Conservation (phyloP, 2,888 invertebrate genomes). For the Neoaliturus tenellus region DNA sequence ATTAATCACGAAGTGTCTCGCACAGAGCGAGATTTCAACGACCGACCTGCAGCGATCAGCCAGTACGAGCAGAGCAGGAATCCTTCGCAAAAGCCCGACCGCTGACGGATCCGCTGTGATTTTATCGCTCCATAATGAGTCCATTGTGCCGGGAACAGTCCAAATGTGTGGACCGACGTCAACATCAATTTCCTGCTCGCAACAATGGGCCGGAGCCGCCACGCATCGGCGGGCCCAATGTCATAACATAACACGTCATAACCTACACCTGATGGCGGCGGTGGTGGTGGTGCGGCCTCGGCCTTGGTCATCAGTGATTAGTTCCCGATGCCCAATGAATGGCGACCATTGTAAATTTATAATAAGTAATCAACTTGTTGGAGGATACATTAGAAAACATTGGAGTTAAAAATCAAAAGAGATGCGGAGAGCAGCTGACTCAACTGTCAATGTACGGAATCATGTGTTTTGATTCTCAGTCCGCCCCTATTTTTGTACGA, state of each 20-base stretch:
- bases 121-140: not conserved
- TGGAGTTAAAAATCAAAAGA: too few species aligned
- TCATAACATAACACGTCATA: slow-evolving; percentile 31
- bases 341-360: too few species aligned
- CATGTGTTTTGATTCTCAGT: too few species aligned
- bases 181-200: slow-evolving; percentile 14
- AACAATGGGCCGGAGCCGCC: slow-evolving; percentile 1
- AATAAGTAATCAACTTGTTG: too few species aligned
- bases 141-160: not conserved
- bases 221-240: not conserved
- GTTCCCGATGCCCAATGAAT: not conserved
- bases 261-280: not conserved
- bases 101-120: not conserved
- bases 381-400: too few species aligned
- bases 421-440: too few species aligned
- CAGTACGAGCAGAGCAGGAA: not conserved
- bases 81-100: not conserved
- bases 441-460: too few species aligned
- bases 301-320: not conserved
- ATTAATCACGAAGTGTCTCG: too few species aligned
- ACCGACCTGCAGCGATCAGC: not conserved
- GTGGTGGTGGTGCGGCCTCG: too few species aligned
- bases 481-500: too few species aligned
- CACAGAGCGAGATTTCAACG: too few species aligned
- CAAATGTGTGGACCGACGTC: slow-evolving; percentile 20